Conservation (phyloP, 2,888 invertebrate genomes). For the Aplocera efformata region DNA sequence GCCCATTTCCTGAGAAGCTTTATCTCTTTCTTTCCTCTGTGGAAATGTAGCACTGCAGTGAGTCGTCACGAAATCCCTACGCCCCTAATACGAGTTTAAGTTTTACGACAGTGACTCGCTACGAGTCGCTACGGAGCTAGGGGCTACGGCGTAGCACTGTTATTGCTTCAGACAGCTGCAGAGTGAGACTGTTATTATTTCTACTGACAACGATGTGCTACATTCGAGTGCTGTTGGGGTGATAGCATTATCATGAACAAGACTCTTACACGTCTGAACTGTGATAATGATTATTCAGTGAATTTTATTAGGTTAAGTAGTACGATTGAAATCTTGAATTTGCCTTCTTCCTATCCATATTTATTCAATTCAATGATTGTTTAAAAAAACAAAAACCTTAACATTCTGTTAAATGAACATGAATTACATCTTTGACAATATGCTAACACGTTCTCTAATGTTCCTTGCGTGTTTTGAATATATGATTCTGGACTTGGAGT, state of each 20-base stretch:
- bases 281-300: no score
- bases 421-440: neutral
- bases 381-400: no score
- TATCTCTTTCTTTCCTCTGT: conserved; percentile 53
- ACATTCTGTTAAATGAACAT: no score
- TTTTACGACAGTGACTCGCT: conserved; percentile 36
- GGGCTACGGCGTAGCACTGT: conserved; percentile 17
- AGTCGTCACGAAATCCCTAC: conserved; percentile 40
- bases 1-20: conserved; percentile 66
- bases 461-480: conserved; percentile 12
- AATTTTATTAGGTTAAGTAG: no score
- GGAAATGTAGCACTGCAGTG: conserved; percentile 31
- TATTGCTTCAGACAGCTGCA: conserved; percentile 24
- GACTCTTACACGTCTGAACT: neutral
- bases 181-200: conserved; percentile 6
- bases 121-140: conserved; percentile 22
- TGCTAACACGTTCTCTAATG: conserved; percentile 1
- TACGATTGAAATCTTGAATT: no score
- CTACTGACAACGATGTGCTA: conserved; percentile 9
- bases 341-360: no score
- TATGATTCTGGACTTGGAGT: conserved; percentile 10
- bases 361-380: no score
- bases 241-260: conserved; percentile 11
- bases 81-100: conserved; percentile 46
- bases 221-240: conserved; percentile 10